Base-by-base conservation (phyloP, 2,113 vertebrate species). In the Lophura nycthemera region DNA sequence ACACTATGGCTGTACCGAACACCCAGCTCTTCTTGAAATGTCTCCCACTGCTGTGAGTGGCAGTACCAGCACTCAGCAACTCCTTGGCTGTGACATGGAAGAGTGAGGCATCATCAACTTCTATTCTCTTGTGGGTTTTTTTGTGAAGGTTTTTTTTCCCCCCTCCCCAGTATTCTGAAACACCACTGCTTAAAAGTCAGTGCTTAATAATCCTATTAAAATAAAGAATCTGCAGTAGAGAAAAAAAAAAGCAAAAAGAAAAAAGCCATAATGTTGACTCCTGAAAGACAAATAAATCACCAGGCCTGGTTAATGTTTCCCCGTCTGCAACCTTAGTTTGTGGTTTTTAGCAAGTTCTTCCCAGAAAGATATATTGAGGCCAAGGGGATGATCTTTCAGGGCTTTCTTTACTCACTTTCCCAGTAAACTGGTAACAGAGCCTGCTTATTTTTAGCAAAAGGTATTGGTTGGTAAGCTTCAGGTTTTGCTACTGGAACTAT, bases 191-290 rank as follows among this genome's bases (percentile, higher is more conserved):
- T 75, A 45, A 61, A 79, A 85, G 59, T 65, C 84, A 74, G 60
- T 75, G 25, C 47, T 87, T 95, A 93, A 89, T 91, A 94, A 95
- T 34, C 48, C 48, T 67, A 57, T 83, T 92, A 89, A 82, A 93
- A 91, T 64, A 83, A 85, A 91, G 81, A 86, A 32, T 83, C 57
- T 67, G 20, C 40, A 82, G 69, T 19, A 48, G 54, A n/a, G 32
- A 21, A 21, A 19, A 66, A 34, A 10, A 45, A 59, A 60, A 42
- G 16, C 42, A 43, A 71, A 64, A 50, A 59, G 74, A 57, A 56
- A 3, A 15, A 29, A 67, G 27, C 11, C 79, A 42, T 56, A 82
- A 32, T 50, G 18, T 30, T 89, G 19, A 69, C 15, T 83, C 65
- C 65, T 80, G 54, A 80, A 89, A 79, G 69, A 93, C 17, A 87